These are phyloP conservation scores for Alviniconcha marisindica DNA, from an alignment of 1,140 invertebrate genomes.

Conservation along the genomic window DNA sequence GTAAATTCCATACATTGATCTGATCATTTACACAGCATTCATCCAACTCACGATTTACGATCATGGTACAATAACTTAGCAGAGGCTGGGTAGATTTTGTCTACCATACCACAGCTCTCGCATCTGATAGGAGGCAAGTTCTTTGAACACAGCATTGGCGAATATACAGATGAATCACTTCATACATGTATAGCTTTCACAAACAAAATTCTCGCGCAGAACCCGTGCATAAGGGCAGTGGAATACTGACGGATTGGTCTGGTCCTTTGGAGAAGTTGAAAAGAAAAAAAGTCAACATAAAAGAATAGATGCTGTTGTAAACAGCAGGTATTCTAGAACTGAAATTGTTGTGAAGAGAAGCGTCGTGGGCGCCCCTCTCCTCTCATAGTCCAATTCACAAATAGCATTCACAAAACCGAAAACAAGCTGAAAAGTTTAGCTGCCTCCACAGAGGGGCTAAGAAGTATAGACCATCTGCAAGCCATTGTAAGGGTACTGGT, in stretches of 20 bases:
- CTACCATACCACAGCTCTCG: neutral
- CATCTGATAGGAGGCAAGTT: slow-evolving; percentile 24
- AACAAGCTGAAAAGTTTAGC: slow-evolving; percentile 18
- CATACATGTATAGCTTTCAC: neutral
- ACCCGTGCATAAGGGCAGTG: slow-evolving; percentile 23
- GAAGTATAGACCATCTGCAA: slow-evolving; percentile 14
- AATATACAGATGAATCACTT: neutral
- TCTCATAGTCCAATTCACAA: neutral
- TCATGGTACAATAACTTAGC: slow-evolving; percentile 36
- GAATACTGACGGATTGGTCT: slow-evolving; percentile 40
- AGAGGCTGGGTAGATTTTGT: neutral
- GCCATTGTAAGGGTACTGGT: neutral
- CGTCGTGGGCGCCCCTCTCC: neutral
- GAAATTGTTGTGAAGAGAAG: neutral
- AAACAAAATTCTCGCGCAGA: neutral
- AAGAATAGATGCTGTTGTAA: neutral
- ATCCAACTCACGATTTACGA: neutral
- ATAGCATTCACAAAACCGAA: slow-evolving; percentile 18
- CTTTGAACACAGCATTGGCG: slow-evolving; percentile 41
- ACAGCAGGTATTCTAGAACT: neutral
- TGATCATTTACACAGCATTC: neutral
- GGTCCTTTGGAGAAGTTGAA: slow-evolving; percentile 1
- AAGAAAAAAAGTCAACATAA: neutral
- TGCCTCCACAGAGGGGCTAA: slow-evolving; percentile 15
- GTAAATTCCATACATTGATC: neutral